A percentile compares a stretch with the other conserved stretches of the same genome.
These are phyloP conservation scores for Pollachius pollachius DNA, from an alignment of 2,113 vertebrate species.

Conservation along the genomic window DNA sequence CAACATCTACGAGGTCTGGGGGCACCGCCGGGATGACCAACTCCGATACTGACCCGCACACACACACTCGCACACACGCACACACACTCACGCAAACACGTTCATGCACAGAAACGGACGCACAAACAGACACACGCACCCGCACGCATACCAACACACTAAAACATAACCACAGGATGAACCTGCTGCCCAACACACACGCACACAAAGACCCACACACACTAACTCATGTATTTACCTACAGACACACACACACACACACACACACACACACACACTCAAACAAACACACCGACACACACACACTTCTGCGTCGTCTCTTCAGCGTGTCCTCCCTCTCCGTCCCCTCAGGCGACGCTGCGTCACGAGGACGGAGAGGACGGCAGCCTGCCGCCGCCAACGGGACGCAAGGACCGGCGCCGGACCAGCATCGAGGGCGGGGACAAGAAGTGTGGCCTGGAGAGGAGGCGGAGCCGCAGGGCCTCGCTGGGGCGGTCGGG, in stretches of 20 bases:
- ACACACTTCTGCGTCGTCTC: too few species aligned
- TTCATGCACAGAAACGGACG: background rate
- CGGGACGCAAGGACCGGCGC: constrained; percentile 76
- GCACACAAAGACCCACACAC: background rate
- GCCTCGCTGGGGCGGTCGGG: constrained; percentile 79
- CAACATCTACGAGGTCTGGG: constrained; percentile 90
- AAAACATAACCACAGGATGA: background rate
- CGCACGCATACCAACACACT: background rate
- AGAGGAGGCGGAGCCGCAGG: constrained; percentile 88
- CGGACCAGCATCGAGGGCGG: constrained; percentile 75
- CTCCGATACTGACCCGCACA: background rate
- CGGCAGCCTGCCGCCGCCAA: constrained; percentile 69
- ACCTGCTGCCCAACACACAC: background rate
- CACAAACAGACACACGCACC: background rate
- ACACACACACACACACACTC: background rate
- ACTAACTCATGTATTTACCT: background rate
- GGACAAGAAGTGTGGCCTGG: constrained; percentile 70
- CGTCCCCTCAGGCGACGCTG: constrained; percentile 71
- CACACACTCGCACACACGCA: background rate
- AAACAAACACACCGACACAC: background rate
- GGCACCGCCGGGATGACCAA: background rate
- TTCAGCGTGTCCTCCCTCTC: too few species aligned
- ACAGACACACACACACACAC: background rate
- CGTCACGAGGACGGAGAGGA: constrained; percentile 87
- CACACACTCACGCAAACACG: background rate